Evolutionary conservation across 2,888 invertebrate genomes (phyloP).

Genomic region (Lithophane socia): DNA sequence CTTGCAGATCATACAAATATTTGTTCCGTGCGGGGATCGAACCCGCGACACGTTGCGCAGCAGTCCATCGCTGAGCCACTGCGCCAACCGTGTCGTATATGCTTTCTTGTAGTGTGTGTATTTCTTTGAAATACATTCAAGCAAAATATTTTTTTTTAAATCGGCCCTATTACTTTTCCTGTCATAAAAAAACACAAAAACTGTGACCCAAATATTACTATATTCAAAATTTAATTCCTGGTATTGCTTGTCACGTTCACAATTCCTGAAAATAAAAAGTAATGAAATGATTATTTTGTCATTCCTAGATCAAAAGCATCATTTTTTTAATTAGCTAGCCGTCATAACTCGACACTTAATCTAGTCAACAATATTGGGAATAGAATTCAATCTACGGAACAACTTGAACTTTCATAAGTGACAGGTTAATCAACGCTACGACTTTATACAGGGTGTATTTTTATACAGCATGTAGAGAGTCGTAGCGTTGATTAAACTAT

Average conservation of each 20-base stretch:
- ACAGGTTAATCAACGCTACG: constrained; percentile 48
- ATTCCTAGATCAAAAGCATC: constrained; percentile 19
- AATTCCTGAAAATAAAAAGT: constrained; percentile 3
- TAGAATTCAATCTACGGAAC: constrained; percentile 54
- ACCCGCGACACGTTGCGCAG: no score
- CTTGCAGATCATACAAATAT: no score
- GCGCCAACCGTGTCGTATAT: no score
- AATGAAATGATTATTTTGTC: not conserved
- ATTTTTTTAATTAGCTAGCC: constrained; percentile 42
- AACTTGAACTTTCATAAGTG: constrained; percentile 31
- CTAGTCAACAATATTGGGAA: constrained; percentile 37
- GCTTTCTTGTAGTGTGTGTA: not conserved
- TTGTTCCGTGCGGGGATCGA: no score
- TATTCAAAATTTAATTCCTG: constrained; percentile 5
- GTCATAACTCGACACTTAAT: constrained; percentile 40
- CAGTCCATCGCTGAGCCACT: no score
- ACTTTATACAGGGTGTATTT: not conserved
- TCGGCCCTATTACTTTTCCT: not conserved
- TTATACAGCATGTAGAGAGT: no score
- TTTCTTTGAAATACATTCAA: not conserved
- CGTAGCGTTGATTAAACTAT: no score
- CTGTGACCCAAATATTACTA: not conserved
- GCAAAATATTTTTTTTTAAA: not conserved
- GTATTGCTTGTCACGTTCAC: constrained; percentile 7
- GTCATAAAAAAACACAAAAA: not conserved